Evolutionary conservation across 2,797 vertebrate species (phyloP).

Genomic region (Acanthurus lineatus): DNA sequence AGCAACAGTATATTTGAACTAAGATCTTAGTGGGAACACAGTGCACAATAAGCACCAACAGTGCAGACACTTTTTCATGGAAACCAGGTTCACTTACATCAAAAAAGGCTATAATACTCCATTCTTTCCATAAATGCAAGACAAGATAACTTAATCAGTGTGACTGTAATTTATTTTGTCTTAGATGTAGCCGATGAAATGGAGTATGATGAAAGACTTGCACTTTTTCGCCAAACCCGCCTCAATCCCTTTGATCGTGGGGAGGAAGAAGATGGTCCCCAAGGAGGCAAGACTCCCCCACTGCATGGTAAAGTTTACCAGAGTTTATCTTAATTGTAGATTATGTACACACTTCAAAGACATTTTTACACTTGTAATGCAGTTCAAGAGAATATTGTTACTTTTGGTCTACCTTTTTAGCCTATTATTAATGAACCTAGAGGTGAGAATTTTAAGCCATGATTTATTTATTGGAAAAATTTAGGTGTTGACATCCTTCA

Average conservation of each 20-base stretch:
- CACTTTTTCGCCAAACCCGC: slow-evolving; percentile 94
- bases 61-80: background rate
- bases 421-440: too few species aligned
- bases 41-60: background rate
- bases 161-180: slow-evolving; percentile 19
- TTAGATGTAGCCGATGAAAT: slow-evolving; percentile 88
- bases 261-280: slow-evolving; percentile 80
- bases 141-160: background rate
- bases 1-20: too few species aligned
- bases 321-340: background rate
- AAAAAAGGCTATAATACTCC: too few species aligned
- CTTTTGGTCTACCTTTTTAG: too few species aligned
- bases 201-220: slow-evolving; percentile 94
- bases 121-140: background rate
- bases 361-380: background rate
- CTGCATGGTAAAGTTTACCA: slow-evolving; percentile 82
- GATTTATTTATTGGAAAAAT: too few species aligned
- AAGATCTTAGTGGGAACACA: slow-evolving; percentile 1
- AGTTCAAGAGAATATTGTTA: background rate
- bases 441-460: too few species aligned
- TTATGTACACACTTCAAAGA: background rate
- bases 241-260: slow-evolving; percentile 96
- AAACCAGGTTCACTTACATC: too few species aligned
- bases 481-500: too few species aligned
- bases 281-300: slow-evolving; percentile 71